Evolutionary conservation across 2,888 invertebrate species (phyloP), one percentile per base, ranked within the genome.

Genomic region (Kuschelorhynchus macadamiae): DNA sequence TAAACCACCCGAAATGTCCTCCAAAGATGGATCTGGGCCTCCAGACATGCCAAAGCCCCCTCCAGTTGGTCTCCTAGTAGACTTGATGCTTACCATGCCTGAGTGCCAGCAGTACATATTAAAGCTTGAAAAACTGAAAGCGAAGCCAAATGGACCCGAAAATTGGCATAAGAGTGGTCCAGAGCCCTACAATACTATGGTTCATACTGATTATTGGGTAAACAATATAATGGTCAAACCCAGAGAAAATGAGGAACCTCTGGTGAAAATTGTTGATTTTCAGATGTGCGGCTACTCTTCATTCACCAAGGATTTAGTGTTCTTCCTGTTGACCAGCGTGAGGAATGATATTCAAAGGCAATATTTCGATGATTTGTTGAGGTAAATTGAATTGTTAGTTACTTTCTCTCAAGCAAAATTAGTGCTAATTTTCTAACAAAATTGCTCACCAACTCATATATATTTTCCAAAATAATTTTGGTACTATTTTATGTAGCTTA

Each of bases 201-300:
- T 18, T 21, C 67, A 67, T 25, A 32, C 14, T 17, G 67, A 67
- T 25, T 55, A 47, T 18, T 67, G 67, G 67, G 42, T 62, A 1
- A 67, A 67, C 36, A 67, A 67, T 17, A 16, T 67, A 3, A 67
- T 67, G 67, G 17, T 67, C 2, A 63, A 47, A 4, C n/a, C 4
- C 7, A 20, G 16, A 21, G 33, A 59, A n/a, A 11, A 42, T 21
- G 25, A 25, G 1, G 53, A 42, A 30, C 36, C 44, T 5, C n/a
- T 30, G n/a, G 41, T 57, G 11, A 66, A 66, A 36, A 30, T 66
- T 1, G 36, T 67, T 1, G 67, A 67, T 44, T 67, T 67, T 49
- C 67, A 67, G 42, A 32, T 63, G 21, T 42, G 36, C 12, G n/a
- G 12, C 2, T 63, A 67, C 17, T 11, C 20, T 4, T 63, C 55